These are phyloP conservation scores for Catagonus wagneri DNA, from an alignment of 2,113 vertebrate genomes.

Conservation along the genomic window DNA sequence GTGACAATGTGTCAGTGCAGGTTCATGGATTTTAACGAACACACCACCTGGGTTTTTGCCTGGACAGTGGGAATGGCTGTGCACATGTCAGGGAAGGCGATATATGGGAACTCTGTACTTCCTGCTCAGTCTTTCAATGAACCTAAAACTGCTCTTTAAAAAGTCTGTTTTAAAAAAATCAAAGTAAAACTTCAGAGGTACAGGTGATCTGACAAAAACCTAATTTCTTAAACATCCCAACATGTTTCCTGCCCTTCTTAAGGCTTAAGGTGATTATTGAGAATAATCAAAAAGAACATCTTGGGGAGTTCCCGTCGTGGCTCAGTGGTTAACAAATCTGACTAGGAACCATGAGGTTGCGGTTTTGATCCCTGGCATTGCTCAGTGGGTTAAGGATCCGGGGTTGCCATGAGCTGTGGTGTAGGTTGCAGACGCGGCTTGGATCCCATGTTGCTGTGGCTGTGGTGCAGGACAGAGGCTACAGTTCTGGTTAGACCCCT, in stretches of 20 bases:
- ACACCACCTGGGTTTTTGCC: not conserved
- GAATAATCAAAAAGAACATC: not conserved
- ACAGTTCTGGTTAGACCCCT: too few species aligned
- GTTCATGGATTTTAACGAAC: not conserved
- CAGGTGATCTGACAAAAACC: not conserved
- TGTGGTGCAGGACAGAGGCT: too few species aligned
- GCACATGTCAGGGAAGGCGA: too few species aligned
- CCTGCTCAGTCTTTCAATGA: not conserved
- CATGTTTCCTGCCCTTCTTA: not conserved
- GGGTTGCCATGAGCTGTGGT: too few species aligned
- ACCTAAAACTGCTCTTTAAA: not conserved
- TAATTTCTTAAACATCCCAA: slow-evolving; percentile 14
- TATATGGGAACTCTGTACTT: not conserved
- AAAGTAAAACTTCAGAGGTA: not conserved
- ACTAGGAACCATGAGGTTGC: too few species aligned
- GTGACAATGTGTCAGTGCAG: not conserved
- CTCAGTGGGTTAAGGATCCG: too few species aligned
- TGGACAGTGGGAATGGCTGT: not conserved
- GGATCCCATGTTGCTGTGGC: too few species aligned
- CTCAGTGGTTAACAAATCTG: too few species aligned
- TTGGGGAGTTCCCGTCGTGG: too few species aligned
- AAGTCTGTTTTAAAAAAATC: not conserved
- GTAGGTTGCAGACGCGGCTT: too few species aligned
- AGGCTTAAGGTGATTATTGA: not conserved
- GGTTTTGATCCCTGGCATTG: too few species aligned